These are phyloP conservation scores for Epinephelus lanceolatus DNA, from an alignment of 2,113 vertebrate genomes.

Conservation along the genomic window DNA sequence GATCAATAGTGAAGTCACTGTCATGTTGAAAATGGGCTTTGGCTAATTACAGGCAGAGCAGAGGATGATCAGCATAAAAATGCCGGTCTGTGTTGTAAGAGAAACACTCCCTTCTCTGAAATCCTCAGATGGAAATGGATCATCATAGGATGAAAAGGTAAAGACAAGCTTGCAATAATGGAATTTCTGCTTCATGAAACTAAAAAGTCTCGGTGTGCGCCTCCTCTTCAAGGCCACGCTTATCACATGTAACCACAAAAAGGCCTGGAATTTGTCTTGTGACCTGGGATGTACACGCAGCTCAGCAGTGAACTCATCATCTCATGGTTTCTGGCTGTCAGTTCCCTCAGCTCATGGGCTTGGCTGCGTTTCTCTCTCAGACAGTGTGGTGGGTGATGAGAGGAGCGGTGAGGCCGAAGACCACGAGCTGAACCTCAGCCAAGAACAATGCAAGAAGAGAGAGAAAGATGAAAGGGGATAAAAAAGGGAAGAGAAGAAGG, in stretches of 20 bases:
- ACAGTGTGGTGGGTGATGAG: conserved; percentile 56
- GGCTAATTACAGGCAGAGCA: conserved; percentile 48
- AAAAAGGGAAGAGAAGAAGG: neutral
- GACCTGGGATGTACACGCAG: conserved; percentile 46
- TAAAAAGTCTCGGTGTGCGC: neutral
- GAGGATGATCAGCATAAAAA: conserved; percentile 33
- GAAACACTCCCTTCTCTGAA: neutral
- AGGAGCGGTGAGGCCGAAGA: conserved; percentile 45
- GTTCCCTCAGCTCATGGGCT: conserved; percentile 58
- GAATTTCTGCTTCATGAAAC: conserved; percentile 13
- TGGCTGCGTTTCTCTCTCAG: conserved; percentile 45
- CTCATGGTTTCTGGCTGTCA: conserved; percentile 60
- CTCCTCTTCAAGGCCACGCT: conserved; percentile 26
- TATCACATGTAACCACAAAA: conserved; percentile 57
- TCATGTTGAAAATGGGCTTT: conserved; percentile 39
- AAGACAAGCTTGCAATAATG: neutral
- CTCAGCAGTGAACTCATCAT: conserved; percentile 60
- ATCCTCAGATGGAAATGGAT: neutral
- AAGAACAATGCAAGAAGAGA: conserved; percentile 39
- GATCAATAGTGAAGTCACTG: conserved; percentile 14
- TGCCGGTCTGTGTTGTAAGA: neutral
- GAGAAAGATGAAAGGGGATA: conserved; percentile 9
- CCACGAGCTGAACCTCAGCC: conserved; percentile 56
- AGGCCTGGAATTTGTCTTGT: conserved; percentile 64
- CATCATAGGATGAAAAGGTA: neutral